Evolutionary conservation across 2,113 vertebrate species (phyloP).

Genomic region (Serranochromis macrocephalus): DNA sequence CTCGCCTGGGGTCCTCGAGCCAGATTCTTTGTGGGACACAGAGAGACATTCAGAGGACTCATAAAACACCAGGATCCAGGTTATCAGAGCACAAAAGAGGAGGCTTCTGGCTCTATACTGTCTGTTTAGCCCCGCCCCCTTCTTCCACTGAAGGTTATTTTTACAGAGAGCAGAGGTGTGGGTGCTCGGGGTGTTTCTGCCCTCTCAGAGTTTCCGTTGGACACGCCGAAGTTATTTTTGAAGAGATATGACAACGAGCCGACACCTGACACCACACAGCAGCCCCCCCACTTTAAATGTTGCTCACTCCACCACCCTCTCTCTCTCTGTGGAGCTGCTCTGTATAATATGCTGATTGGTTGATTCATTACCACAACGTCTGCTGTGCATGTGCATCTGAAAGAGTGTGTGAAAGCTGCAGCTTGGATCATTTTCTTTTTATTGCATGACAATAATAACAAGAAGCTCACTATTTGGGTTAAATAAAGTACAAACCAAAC

Average conservation of each 20-base stretch:
- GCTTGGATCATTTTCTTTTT: background rate
- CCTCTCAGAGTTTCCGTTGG: constrained; percentile 35
- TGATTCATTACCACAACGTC: background rate
- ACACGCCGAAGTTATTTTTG: constrained; percentile 7
- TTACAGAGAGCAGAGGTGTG: background rate
- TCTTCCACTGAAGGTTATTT: constrained; percentile 1
- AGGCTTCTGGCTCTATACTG: background rate
- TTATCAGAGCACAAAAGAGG: background rate
- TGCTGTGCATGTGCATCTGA: background rate
- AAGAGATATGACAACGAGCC: background rate
- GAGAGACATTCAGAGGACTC: background rate
- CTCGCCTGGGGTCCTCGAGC: background rate
- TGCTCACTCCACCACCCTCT: background rate
- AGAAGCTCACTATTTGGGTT: background rate
- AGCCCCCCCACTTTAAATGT: background rate
- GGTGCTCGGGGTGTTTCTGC: background rate
- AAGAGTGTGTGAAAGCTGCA: background rate
- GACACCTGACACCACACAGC: constrained; percentile 28
- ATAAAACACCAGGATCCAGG: background rate
- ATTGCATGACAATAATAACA: background rate
- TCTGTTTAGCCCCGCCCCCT: background rate
- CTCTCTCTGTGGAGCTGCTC: background rate
- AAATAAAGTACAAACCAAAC: background rate
- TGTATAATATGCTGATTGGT: rapidly evolving
- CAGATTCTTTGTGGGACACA: background rate